phyloP scores from a whole-genome alignment of 1,140 invertebrate genomes.

The Leptinotarsa defecta region DNA sequence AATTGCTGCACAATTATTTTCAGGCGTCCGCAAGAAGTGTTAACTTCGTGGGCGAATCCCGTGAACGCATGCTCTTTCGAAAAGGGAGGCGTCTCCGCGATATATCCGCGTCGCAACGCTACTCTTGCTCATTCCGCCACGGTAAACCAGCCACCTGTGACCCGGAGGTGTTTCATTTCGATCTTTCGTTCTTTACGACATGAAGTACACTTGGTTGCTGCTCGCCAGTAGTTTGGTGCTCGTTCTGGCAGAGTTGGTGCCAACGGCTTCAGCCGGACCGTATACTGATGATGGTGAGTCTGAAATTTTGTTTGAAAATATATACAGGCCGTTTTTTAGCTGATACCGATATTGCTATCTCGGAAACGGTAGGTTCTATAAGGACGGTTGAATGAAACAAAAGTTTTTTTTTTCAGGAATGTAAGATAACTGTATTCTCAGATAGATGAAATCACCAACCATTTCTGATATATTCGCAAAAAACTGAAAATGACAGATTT shows the following conservation, averaged over 20 bases:
- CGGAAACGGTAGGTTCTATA: too few species aligned
- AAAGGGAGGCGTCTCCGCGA: conserved; percentile 38
- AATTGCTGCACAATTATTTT: too few species aligned
- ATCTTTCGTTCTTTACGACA: conserved; percentile 42
- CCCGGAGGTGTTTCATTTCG: conserved; percentile 14
- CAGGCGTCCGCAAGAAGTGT: conserved; percentile 6
- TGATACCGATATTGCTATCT: too few species aligned
- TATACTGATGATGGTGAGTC: conserved; percentile 55
- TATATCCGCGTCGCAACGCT: conserved; percentile 43
- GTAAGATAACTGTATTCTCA: too few species aligned
- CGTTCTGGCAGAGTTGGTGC: conserved; percentile 45
- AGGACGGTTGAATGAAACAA: too few species aligned
- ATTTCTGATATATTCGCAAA: too few species aligned
- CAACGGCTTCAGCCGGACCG: conserved; percentile 44
- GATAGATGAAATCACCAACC: too few species aligned
- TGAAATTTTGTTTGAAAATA: background rate
- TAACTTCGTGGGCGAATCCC: conserved; percentile 24
- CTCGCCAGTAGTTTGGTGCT: conserved; percentile 50
- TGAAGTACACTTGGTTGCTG: conserved; percentile 53
- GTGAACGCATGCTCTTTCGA: conserved; percentile 34
- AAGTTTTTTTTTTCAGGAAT: too few species aligned
- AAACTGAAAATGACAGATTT: too few species aligned
- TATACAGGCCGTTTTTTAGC: too few species aligned
- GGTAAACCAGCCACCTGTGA: conserved; percentile 31
- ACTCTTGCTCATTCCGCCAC: conserved; percentile 33